Evolutionary conservation across 2,113 vertebrate species (phyloP), one percentile per base, ranked within the genome.

Genomic region (Podilymbus podiceps): DNA sequence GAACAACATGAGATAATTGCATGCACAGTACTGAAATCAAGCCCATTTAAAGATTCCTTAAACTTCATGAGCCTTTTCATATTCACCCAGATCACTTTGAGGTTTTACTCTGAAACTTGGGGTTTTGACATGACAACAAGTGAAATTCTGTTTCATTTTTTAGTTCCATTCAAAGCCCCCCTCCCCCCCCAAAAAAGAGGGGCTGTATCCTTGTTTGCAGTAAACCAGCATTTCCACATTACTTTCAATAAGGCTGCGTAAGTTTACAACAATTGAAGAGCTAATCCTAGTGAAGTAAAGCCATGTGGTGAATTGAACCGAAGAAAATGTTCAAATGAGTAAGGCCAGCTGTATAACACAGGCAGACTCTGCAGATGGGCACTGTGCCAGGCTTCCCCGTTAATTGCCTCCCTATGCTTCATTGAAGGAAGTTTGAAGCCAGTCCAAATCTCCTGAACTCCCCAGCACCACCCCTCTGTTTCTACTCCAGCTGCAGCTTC

Each of bases 321-420:
- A 94, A 95, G 89, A 96, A 97, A 97, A 95, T 93, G 93, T 87
- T 96, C 74, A 85, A 97, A 91, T 92, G 74, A 95, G 89, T 92
- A 85, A 82, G 92, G 77, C 86, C 94, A 97, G 89, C 94, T 96
- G 94, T 93, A 74, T 3, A 93, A 28, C 71, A 85, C 84, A 92
- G 74, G 81, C 94, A 93, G 71, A 40, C 81, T 95, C 53, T 94
- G 92, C 50, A 91, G 74, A 77, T 91, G 91, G 97, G 95, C 95
- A 35, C 18, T 47, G 74, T 74, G 89, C 95, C 95, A 97, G 40
- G 46, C 69, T 95, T 95, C 74, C 84, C 84, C 47, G 94, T 95
- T 97, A 97, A 96, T 92, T 95, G 80, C 84, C 94, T 97, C 77
- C 71, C 92, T 81, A 49, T 94, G 92, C 87, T 95, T 89, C 92